Conservation (phyloP, 2,113 vertebrate genomes). For the Coracopsis vasa region DNA sequence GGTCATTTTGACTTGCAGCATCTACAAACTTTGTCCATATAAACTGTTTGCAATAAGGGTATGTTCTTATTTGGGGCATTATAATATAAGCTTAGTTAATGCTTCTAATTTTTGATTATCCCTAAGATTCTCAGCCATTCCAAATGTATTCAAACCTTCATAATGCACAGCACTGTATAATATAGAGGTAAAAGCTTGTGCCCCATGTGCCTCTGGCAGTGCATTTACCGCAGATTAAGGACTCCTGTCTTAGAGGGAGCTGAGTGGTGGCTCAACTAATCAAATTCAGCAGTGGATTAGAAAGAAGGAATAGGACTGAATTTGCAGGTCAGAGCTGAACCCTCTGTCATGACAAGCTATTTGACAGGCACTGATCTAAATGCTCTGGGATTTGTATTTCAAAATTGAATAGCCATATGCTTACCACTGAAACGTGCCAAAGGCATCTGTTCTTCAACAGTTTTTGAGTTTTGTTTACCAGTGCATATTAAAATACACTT, state of each 20-base stretch:
- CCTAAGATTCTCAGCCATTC: neutral
- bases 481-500: neutral
- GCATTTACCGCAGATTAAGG: neutral
- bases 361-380: conserved; percentile 18
- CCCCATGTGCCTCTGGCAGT: neutral
- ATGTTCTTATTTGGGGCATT: neutral
- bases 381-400: neutral
- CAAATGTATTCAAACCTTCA: neutral
- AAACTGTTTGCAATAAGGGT: neutral
- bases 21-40: neutral
- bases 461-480: conserved; percentile 14
- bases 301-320: neutral
- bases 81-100: neutral
- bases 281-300: neutral
- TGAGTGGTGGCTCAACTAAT: neutral
- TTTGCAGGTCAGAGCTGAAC: neutral
- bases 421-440: neutral
- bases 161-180: neutral
- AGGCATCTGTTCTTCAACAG: conserved; percentile 8
- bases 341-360: neutral
- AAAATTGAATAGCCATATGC: neutral
- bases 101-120: neutral
- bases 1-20: neutral
- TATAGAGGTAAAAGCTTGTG: neutral
- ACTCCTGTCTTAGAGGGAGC: neutral